Conservation (phyloP, 2,888 invertebrate genomes). For the Andricus quercusramuli region DNA sequence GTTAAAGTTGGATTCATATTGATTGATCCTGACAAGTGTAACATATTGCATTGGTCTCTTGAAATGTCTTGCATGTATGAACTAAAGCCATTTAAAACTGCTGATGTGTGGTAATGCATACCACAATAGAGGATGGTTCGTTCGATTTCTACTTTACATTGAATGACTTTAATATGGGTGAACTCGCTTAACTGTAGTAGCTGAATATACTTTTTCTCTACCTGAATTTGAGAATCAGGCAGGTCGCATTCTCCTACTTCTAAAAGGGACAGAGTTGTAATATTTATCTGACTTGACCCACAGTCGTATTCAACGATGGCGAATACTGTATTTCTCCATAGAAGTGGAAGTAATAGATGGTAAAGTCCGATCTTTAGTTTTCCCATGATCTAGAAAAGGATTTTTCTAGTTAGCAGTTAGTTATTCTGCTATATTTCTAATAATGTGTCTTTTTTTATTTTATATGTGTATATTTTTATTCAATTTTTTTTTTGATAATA, state of each 20-base stretch:
- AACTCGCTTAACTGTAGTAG: constrained; percentile 18
- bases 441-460: too few species aligned
- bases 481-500: too few species aligned
- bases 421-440: too few species aligned
- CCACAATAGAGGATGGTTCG: constrained; percentile 31
- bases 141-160: constrained; percentile 18
- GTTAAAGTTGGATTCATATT: too few species aligned
- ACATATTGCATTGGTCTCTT: too few species aligned
- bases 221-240: constrained; percentile 12
- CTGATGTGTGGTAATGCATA: constrained; percentile 1
- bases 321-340: constrained; percentile 28
- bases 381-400: too few species aligned
- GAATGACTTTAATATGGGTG: background rate
- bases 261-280: constrained; percentile 44
- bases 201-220: constrained; percentile 15
- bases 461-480: too few species aligned
- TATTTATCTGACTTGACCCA: constrained; percentile 33
- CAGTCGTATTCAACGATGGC: constrained; percentile 45
- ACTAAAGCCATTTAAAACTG: background rate
- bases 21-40: too few species aligned
- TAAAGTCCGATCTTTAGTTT: too few species aligned
- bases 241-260: constrained; percentile 43
- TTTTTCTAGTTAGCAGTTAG: too few species aligned
- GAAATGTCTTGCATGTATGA: too few species aligned
- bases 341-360: too few species aligned